Base-by-base conservation (phyloP, 2,113 vertebrate genomes). In the Sinocyclocheilus anshuiensis region DNA sequence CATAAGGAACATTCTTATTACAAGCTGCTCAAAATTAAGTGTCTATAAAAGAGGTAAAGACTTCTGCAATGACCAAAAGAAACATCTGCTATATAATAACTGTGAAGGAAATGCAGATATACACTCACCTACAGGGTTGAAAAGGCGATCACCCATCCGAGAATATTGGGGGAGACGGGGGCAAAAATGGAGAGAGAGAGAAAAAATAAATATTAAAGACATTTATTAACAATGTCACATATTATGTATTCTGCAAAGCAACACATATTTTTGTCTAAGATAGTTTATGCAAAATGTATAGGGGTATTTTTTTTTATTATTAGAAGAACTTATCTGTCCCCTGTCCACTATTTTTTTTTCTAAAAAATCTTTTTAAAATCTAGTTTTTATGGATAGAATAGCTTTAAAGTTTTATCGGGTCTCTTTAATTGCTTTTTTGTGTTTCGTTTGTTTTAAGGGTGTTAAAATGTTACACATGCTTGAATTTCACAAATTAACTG, bases 91-190 rank as follows among this genome's bases (percentile, higher is more conserved):
- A 6, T 59, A 45, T 24, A 79, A 86, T 59, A 71, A 81, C 53
- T 86, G 12, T 20, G 48, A 13, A 86, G 42, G 18, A 10, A 61
- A 16, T 42, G 11, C 24, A 45, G 22, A n/a, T 59, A 65, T 77
- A 76, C 24, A 87, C 88, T 89, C 71, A 89, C 82, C 85, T 89
- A 84, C 36, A 77, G 10, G 26, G 59, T 61, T 39, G 10, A 81
- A 48, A 82, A 69, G 77, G 55, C 12, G 48, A 89, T 84, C 81
- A 84, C 39, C 45, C 29, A 67, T 29, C 16, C 67, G 74, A 61
- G 13, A 29, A 81, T 57, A 86, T 84, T 59, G 4, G 76, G 84
- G 53, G 75, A 87, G 45, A 80, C 4, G 1, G 6, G 22, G 24
- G 15, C 4, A 29, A 24, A 42, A 15, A 78, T 33, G 29, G 5